A percentile compares a stretch with the other conserved stretches of the same genome.
These are phyloP conservation scores for Caenorhabditis virilis DNA, from an alignment of 2,888 invertebrate species.

Conservation along the genomic window DNA sequence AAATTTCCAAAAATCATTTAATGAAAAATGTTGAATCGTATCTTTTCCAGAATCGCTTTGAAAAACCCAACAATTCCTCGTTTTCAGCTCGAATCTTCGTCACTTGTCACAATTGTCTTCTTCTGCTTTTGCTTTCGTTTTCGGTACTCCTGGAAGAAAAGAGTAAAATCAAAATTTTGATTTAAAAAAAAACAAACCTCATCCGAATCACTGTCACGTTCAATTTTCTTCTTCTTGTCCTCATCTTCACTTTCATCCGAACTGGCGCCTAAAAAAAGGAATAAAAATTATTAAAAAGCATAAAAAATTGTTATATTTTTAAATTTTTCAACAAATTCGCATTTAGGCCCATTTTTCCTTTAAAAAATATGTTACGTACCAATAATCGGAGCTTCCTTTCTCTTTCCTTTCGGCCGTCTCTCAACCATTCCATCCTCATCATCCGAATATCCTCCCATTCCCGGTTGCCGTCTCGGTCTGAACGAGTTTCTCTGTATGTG, in stretches of 20 bases:
- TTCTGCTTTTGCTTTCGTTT: constrained; percentile 40
- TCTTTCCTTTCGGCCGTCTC: constrained; percentile 11
- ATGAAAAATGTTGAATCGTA: too few species aligned
- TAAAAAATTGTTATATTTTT: too few species aligned
- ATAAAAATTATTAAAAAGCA: too few species aligned
- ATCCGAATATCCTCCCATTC: constrained; percentile 25
- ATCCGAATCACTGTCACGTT: constrained; percentile 35
- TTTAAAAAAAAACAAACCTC: constrained; percentile 18
- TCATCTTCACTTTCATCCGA: constrained; percentile 46
- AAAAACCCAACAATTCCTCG: too few species aligned
- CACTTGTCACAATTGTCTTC: constrained; percentile 50
- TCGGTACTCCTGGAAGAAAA: constrained; percentile 27
- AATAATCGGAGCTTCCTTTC: constrained; percentile 49
- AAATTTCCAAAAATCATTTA: too few species aligned
- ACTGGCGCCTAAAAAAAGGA: too few species aligned
- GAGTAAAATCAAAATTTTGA: background rate
- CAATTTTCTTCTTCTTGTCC: constrained; percentile 34
- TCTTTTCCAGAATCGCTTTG: too few species aligned
- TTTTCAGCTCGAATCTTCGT: constrained; percentile 48
- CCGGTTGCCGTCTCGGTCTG: constrained; percentile 9
- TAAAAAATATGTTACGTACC: too few species aligned
- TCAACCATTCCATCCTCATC: constrained; percentile 16
- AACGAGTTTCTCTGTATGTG: constrained; percentile 28
- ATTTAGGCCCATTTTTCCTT: too few species aligned
- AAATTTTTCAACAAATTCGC: too few species aligned